These are phyloP conservation scores for Latrodectus geometricus DNA, from an alignment of 1,140 invertebrate genomes.

Conservation along the genomic window DNA sequence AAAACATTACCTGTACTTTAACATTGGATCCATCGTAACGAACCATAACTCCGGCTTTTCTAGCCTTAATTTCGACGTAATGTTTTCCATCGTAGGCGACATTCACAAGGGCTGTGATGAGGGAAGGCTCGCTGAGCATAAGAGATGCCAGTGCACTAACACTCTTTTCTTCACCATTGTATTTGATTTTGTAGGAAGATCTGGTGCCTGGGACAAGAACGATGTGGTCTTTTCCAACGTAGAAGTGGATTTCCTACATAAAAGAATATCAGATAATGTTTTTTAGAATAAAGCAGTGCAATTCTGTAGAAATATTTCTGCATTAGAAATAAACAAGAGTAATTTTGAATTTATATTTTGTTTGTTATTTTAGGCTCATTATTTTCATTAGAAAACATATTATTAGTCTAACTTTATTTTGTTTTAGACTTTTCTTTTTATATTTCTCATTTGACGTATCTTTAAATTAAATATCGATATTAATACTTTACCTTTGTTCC, in stretches of 20 bases:
- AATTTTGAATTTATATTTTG: no score
- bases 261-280: background rate
- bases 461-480: no score
- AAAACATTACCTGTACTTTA: slow-evolving; percentile 28
- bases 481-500: slow-evolving; percentile 5
- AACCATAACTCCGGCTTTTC: slow-evolving; percentile 20
- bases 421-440: no score
- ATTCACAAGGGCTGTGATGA: background rate
- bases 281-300: background rate
- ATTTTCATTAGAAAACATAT: no score
- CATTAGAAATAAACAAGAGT: no score
- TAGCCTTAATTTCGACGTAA: background rate
- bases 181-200: background rate
- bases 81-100: background rate
- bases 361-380: no score
- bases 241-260: slow-evolving; percentile 19
- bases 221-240: slow-evolving; percentile 20
- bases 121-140: background rate
- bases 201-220: background rate
- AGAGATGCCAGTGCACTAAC: slow-evolving; percentile 9
- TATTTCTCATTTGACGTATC: no score
- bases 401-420: no score
- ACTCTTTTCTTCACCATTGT: slow-evolving; percentile 1
- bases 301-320: background rate
- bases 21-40: slow-evolving; percentile 54